Conservation (phyloP, 2,113 vertebrate species). For the Etia nguti region DNA sequence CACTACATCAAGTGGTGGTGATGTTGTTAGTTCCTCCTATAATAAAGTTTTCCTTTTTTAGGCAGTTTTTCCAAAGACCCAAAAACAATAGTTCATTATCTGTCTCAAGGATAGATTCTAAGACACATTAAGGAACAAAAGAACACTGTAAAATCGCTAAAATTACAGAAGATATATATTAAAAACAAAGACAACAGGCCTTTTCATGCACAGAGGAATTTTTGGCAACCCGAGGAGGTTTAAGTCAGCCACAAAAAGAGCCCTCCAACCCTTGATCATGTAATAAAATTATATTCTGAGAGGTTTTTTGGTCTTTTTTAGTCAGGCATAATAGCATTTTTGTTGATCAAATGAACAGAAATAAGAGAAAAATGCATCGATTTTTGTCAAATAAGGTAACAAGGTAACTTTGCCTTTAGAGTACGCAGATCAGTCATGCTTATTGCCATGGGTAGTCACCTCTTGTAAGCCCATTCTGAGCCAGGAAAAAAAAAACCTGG, state of each 20-base stretch:
- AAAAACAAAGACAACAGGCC: background rate
- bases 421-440: background rate
- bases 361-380: background rate
- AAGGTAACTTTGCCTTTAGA: background rate
- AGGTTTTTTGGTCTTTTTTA: background rate
- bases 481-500: background rate
- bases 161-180: background rate
- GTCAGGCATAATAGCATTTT: background rate
- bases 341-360: background rate
- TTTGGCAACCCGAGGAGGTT: background rate
- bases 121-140: background rate
- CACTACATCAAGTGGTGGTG: constrained; percentile 26
- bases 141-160: background rate
- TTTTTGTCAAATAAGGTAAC: background rate
- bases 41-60: background rate
- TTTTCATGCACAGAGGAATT: background rate
- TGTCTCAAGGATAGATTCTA: background rate
- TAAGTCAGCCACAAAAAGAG: background rate
- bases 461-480: background rate
- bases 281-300: background rate
- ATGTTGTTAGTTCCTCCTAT: constrained; percentile 24
- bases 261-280: background rate
- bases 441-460: background rate
- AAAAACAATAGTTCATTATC: background rate
- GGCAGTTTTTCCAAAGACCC: background rate